Evolutionary conservation across 2,888 invertebrate species (phyloP).

Genomic region (Zaprionus lineosus): DNA sequence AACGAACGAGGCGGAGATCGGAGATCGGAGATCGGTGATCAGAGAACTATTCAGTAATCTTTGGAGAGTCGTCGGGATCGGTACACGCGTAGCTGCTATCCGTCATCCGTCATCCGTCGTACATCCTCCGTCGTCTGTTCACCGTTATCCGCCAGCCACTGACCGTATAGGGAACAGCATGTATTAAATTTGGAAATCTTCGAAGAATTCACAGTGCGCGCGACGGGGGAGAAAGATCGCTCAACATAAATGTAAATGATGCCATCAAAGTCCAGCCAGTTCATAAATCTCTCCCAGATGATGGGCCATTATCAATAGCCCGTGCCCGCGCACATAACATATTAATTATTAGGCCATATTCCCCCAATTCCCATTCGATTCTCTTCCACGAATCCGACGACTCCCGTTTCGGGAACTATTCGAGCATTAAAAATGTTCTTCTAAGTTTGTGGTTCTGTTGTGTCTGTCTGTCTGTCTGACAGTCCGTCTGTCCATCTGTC

Average conservation of each 20-base stretch:
- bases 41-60: conserved; percentile 40
- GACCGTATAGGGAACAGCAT: conserved; percentile 30
- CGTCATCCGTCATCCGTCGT: too few relatives aligned
- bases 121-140: too few relatives aligned
- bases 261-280: conserved; percentile 42
- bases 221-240: background rate
- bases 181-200: conserved; percentile 33
- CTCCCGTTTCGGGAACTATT: background rate
- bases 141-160: too few relatives aligned
- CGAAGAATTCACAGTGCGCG: conserved; percentile 19
- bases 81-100: conserved; percentile 16
- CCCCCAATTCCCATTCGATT: too few relatives aligned
- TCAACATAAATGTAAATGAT: conserved; percentile 50
- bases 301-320: conserved; percentile 49
- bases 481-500: conserved; percentile 12
- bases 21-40: background rate
- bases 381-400: too few relatives aligned
- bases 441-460: too few relatives aligned
- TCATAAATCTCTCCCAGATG: conserved; percentile 39
- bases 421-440: too few relatives aligned
- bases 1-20: conserved; percentile 26
- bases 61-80: conserved; percentile 58
- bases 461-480: conserved; percentile 32
- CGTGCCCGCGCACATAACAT: too few relatives aligned
- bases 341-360: conserved; percentile 58